Conservation (phyloP, 2,888 invertebrate genomes). For the Nowickia ferox region DNA sequence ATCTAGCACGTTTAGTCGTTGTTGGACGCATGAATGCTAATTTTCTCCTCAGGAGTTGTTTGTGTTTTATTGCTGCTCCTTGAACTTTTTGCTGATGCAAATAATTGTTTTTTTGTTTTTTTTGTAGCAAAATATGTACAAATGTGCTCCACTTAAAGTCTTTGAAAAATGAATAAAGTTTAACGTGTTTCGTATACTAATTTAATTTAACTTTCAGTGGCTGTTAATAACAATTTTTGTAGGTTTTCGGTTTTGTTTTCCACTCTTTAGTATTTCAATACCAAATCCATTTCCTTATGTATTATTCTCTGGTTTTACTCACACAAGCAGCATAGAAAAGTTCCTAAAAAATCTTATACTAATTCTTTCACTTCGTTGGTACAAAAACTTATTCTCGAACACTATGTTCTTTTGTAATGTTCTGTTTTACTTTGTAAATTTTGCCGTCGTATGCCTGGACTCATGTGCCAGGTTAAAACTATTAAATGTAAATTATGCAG, state of each 20-base stretch:
- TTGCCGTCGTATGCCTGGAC: conserved; percentile 34
- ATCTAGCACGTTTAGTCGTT: conserved; percentile 43
- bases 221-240: conserved; percentile 2
- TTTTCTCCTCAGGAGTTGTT: conserved; percentile 14
- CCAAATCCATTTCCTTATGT: not conserved
- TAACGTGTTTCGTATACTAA: conserved; percentile 57
- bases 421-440: conserved; percentile 39
- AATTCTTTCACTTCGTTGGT: not conserved
- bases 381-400: not conserved
- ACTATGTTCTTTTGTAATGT: conserved; percentile 18
- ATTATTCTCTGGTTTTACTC: not conserved
- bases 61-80: not conserved
- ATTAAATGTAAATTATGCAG: conserved; percentile 58
- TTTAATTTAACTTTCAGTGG: conserved; percentile 44
- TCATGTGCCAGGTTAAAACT: conserved; percentile 49
- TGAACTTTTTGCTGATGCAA: conserved; percentile 13
- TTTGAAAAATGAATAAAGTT: not conserved
- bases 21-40: conserved; percentile 33
- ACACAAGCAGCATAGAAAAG: not conserved
- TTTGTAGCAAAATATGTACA: not conserved
- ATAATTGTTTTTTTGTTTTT: not conserved
- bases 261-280: not conserved
- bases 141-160: not conserved
- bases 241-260: conserved; percentile 1
- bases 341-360: not conserved